phyloP scores from a whole-genome alignment of 23 tunicate genomes.

The Halocynthia roretzi region DNA sequence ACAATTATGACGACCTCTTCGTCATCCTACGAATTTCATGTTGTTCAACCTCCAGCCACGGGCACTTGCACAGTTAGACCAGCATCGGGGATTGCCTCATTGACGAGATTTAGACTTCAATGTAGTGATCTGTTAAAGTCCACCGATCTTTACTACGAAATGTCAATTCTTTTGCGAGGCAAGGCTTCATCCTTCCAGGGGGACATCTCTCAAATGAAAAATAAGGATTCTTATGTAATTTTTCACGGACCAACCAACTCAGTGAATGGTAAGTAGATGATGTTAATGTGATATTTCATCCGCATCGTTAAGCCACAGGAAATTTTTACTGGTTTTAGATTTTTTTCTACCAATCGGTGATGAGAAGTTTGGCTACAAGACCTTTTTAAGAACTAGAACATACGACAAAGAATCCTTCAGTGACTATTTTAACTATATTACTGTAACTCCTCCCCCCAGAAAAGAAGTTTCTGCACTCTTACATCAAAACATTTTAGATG shows the following conservation, averaged over 20 bases:
- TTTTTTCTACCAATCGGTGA: slow-evolving; percentile 4
- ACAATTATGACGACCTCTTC: not conserved
- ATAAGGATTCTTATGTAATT: not conserved
- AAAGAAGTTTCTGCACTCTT: not conserved
- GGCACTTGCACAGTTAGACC: not conserved
- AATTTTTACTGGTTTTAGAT: not conserved
- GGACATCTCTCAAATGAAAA: not conserved
- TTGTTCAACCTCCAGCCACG: not conserved
- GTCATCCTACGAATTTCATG: not conserved
- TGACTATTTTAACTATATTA: not conserved
- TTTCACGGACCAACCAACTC: not conserved
- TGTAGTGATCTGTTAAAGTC: not conserved
- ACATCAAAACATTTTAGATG: not conserved
- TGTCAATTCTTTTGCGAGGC: not conserved
- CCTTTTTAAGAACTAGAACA: not conserved
- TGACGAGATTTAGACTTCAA: not conserved
- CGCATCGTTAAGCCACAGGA: not conserved
- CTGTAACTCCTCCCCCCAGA: not conserved
- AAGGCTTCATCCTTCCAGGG: not conserved
- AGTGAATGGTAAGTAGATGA: not conserved
- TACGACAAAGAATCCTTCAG: not conserved
- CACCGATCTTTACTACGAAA: not conserved
- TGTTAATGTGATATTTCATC: not conserved
- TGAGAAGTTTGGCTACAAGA: slow-evolving; percentile 1
- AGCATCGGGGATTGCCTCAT: not conserved